Evolutionary conservation across 2,888 invertebrate species (phyloP).

Genomic region (Drosophila seclusa): DNA sequence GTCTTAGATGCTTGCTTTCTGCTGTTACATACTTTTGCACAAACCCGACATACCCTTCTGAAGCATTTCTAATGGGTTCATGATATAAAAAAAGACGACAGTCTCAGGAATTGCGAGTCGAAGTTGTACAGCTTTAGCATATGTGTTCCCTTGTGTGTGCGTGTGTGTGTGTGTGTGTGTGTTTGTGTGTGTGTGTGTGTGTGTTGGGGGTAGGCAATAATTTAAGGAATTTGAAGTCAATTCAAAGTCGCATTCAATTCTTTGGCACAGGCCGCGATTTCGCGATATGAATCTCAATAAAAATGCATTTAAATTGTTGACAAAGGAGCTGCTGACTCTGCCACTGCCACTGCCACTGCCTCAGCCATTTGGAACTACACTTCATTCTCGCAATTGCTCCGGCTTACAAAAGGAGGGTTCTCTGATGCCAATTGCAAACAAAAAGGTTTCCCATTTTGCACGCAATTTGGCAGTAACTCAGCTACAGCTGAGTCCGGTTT

Average conservation of each 20-base stretch:
- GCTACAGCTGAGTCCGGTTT: slow-evolving; percentile 63
- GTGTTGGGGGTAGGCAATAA: slow-evolving; percentile 71
- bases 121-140: slow-evolving; percentile 30
- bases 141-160: slow-evolving; percentile 38
- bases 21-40: background rate
- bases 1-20: accelerated
- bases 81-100: slow-evolving; percentile 24
- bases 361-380: slow-evolving; percentile 26
- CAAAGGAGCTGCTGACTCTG: slow-evolving; percentile 67
- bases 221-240: slow-evolving; percentile 83
- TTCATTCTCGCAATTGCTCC: slow-evolving; percentile 43
- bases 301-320: slow-evolving; percentile 84
- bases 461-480: slow-evolving; percentile 73
- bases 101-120: slow-evolving; percentile 23
- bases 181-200: background rate
- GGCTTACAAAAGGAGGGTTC: slow-evolving; percentile 22
- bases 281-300: slow-evolving; percentile 83
- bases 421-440: slow-evolving; percentile 32
- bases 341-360: background rate
- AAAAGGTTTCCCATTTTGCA: slow-evolving; percentile 54
- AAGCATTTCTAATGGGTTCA: background rate
- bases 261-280: slow-evolving; percentile 50
- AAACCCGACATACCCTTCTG: background rate
- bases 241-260: slow-evolving; percentile 76
- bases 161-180: background rate